Conservation (phyloP, 1,140 invertebrate species). For the Drosophila lacertosa region DNA sequence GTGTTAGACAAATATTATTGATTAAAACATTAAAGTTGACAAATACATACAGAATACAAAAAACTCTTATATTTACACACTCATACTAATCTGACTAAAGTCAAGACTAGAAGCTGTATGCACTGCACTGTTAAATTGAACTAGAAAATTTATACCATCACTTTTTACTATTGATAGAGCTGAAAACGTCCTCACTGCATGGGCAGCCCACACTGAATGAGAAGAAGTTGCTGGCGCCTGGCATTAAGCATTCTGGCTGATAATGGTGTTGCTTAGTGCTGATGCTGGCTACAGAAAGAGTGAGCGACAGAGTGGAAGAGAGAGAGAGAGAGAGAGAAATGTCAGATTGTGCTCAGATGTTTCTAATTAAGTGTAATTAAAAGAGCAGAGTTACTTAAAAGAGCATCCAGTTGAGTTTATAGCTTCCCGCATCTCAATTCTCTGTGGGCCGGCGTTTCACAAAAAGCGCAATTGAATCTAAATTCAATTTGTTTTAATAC, state of each 20-base stretch:
- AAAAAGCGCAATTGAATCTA: conserved; percentile 57
- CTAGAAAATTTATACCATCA: neutral
- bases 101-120: neutral
- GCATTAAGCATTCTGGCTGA: conserved; percentile 27
- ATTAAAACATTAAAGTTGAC: conserved; percentile 2
- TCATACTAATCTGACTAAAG: neutral
- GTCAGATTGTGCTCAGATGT: conserved; percentile 40
- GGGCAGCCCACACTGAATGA: conserved; percentile 58
- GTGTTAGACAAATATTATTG: neutral
- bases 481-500: conserved; percentile 78
- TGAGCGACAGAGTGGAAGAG: neutral
- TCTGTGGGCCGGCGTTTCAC: neutral
- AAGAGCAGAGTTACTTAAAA: conserved; percentile 30
- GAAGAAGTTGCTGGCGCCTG: conserved; percentile 45
- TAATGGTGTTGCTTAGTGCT: conserved; percentile 19
- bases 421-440: conserved; percentile 53
- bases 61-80: conserved; percentile 13
- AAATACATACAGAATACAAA: conserved; percentile 5
- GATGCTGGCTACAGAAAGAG: conserved; percentile 26
- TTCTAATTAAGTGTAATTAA: conserved; percentile 68
- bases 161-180: conserved; percentile 15
- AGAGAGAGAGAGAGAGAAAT: neutral
- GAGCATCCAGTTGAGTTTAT: conserved; percentile 19
- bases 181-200: conserved; percentile 63
- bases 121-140: neutral